Base-by-base conservation (phyloP, 2,888 invertebrate species). In the Apotomis betuletana region DNA sequence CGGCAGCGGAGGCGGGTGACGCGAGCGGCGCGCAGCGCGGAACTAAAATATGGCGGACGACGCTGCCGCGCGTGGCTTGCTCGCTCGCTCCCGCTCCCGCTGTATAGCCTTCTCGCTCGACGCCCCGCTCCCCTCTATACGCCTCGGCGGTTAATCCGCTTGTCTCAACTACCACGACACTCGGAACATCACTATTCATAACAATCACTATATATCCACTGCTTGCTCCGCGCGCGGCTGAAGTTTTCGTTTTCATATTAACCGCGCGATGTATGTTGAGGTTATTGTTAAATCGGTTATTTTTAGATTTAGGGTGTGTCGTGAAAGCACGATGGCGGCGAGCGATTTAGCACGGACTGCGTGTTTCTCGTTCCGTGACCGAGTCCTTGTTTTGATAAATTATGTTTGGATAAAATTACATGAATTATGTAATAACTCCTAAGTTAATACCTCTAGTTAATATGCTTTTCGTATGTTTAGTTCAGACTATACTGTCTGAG, bases 51-150 rank as follows among this genome's bases (percentile, higher is more conserved):
- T 54, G 41, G 63, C 49, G 52, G 52, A 27, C 9, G 74, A 73
- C 78, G 77, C 69, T 59, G 73, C 74, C 54, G 74, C 67, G 70
- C 75, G 65, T 64, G 76, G 59, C 75, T 75, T 76, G 75, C 75
- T 68, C 75, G 80, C 80, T 80, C 86, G 83, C 83, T 81, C 71
- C 77, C 77, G 76, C 82, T 78, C 76, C 75, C 82, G 78, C 79
- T 78, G 74, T 85, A 85, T 84, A 85, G 82, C 87, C 80, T 82
- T 87, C 87, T 76, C 86, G 88, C 87, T 88, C 88, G 77, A 77
- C 86, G 88, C 85, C 80, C 81, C 85, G 88, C 89, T 87, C 85
- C 85, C 86, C 77, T 75, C 85, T 84, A 80, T 78, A 82, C 83
- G 83, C 83, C 81, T 82, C 81, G 79, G 64, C 79, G 75, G 75